A percentile compares a stretch with the other conserved stretches of the same genome.
Evolutionary conservation across 2,888 invertebrate species (phyloP).

Genomic region (Dynastes hyllus): DNA sequence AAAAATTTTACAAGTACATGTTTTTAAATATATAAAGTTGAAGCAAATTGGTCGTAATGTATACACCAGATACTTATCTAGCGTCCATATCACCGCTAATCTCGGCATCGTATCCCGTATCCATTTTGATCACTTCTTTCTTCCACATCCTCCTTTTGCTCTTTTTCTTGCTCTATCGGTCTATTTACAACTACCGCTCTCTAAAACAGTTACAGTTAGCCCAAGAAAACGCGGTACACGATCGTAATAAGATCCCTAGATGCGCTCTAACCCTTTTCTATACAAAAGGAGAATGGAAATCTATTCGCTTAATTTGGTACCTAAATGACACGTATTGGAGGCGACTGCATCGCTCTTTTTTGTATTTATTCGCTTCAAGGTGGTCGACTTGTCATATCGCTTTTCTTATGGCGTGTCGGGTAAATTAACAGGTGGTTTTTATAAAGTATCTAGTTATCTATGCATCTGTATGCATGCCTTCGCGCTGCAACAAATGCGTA

Average conservation of each 20-base stretch:
- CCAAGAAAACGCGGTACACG: constrained; percentile 22
- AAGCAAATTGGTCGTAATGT: constrained; percentile 2
- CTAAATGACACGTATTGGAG: constrained; percentile 61
- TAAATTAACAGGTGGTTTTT: constrained; percentile 61
- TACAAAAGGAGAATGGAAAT: too few relatives aligned
- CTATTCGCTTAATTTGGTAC: constrained; percentile 62
- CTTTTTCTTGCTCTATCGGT: not conserved
- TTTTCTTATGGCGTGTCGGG: constrained; percentile 55
- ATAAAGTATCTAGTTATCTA: constrained; percentile 60
- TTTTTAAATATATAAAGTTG: not conserved
- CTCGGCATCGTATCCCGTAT: constrained; percentile 6
- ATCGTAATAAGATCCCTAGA: constrained; percentile 43
- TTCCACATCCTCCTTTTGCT: constrained; percentile 1
- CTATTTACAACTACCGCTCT: constrained; percentile 10
- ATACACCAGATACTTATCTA: constrained; percentile 16
- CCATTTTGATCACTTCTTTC: constrained; percentile 15
- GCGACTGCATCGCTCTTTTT: constrained; percentile 56
- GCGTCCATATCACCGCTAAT: not conserved
- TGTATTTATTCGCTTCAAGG: constrained; percentile 56
- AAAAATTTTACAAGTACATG: too few relatives aligned
- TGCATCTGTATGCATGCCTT: constrained; percentile 61
- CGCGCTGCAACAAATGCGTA: constrained; percentile 59
- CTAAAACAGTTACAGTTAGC: constrained; percentile 13
- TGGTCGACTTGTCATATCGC: constrained; percentile 60
- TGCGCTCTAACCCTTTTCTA: too few relatives aligned